Percentiles rank a stretch among this genome's conserved stretches.
These are phyloP conservation scores for Neopelma chrysocephalum DNA, from an alignment of 2,797 vertebrate genomes.

Conservation along the genomic window DNA sequence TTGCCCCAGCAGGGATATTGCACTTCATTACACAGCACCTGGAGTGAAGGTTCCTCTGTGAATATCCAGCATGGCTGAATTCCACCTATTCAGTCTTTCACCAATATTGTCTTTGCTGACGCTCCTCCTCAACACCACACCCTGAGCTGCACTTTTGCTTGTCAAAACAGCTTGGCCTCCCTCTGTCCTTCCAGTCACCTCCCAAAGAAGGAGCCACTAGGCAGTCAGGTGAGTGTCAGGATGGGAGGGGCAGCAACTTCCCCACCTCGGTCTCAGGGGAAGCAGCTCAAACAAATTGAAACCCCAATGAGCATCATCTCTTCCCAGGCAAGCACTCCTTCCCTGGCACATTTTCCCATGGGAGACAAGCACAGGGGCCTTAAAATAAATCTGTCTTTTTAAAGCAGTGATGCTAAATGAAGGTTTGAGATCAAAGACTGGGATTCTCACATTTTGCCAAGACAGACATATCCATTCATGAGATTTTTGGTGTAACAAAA, in stretches of 20 bases:
- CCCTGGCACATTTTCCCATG: background rate
- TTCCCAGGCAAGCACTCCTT: background rate
- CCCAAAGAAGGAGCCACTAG: background rate
- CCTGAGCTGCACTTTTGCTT: background rate
- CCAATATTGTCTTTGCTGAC: background rate
- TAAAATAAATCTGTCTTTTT: constrained; percentile 67
- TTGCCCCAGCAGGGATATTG: background rate
- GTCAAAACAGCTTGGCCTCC: fast-evolving
- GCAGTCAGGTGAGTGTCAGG: background rate
- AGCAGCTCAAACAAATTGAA: background rate
- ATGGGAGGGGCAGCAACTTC: background rate
- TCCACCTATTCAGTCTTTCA: background rate
- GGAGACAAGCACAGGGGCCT: constrained; percentile 10
- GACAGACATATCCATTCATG: constrained; percentile 54
- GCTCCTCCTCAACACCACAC: background rate
- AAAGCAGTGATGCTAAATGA: constrained; percentile 32
- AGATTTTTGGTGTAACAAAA: constrained; percentile 66
- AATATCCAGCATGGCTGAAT: background rate
- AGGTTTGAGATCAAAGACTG: constrained; percentile 64
- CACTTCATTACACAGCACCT: background rate
- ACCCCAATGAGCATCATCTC: background rate
- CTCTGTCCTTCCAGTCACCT: background rate
- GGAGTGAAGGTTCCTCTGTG: fast-evolving
- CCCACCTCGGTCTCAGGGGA: background rate
- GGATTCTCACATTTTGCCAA: constrained; percentile 58